These are phyloP conservation scores for Scortum barcoo DNA, from an alignment of 2,113 vertebrate species.

Conservation along the genomic window DNA sequence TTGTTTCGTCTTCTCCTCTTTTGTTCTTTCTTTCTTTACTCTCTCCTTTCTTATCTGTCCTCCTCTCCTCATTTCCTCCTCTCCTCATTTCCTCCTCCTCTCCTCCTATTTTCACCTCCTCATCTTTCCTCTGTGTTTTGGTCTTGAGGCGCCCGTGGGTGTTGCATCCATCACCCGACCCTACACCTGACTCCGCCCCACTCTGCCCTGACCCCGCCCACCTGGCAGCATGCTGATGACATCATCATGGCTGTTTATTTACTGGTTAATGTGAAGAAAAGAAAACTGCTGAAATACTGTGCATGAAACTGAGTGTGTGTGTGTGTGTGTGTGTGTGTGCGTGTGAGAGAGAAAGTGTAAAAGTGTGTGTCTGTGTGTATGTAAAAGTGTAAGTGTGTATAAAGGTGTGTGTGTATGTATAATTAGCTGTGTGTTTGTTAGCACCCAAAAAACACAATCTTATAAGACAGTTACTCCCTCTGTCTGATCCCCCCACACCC, in stretches of 20 bases:
- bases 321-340: conserved; percentile 29
- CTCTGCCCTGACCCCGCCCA: conserved; percentile 31
- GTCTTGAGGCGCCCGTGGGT: neutral
- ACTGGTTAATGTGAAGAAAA: conserved; percentile 20
- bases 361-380: neutral
- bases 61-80: too few species aligned
- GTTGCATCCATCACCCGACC: neutral
- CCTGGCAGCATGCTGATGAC: conserved; percentile 68
- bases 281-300: neutral
- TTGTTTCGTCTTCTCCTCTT: too few species aligned
- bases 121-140: neutral
- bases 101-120: too few species aligned
- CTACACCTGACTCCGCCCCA: neutral
- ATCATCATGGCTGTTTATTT: conserved; percentile 53
- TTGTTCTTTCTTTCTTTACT: too few species aligned
- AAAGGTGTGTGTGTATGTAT: too few species aligned
- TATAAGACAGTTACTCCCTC: neutral
- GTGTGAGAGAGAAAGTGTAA: conserved; percentile 17
- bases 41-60: too few species aligned
- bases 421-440: neutral
- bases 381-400: neutral
- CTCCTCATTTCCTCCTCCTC: too few species aligned
- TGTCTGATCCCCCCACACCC: too few species aligned
- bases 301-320: conserved; percentile 21
- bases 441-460: neutral